phyloP scores from a whole-genome alignment of 2,797 vertebrate genomes.

The Sandelia bainsii region DNA sequence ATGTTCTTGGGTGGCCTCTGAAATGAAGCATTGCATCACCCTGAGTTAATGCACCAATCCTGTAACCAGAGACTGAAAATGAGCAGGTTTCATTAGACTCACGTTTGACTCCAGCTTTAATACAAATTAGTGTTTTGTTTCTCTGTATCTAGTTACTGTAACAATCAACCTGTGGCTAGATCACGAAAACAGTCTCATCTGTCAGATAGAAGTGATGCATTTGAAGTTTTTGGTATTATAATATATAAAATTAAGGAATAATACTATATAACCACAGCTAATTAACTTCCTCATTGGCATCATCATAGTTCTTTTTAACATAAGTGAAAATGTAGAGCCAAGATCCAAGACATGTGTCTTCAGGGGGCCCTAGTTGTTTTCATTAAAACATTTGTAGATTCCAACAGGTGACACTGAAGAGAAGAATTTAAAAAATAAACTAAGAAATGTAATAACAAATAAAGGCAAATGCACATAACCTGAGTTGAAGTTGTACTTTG shows the following conservation, averaged over 20 bases:
- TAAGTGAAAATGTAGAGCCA: too few relatives aligned
- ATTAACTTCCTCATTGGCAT: too few relatives aligned
- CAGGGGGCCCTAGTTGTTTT: too few relatives aligned
- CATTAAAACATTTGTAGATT: too few relatives aligned
- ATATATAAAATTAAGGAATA: not conserved
- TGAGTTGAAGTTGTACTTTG: conserved; percentile 36
- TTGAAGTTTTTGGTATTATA: not conserved
- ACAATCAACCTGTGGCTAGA: not conserved
- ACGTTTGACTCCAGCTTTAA: conserved; percentile 4
- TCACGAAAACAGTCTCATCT: not conserved
- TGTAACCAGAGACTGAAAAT: conserved; percentile 9
- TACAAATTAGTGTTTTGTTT: not conserved
- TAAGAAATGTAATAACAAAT: too few relatives aligned
- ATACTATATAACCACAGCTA: too few relatives aligned
- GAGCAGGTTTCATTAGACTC: conserved; percentile 18
- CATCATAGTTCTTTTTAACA: too few relatives aligned
- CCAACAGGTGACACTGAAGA: too few relatives aligned
- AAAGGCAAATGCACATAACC: not conserved
- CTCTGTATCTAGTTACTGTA: not conserved
- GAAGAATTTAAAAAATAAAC: too few relatives aligned
- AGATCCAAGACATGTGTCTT: too few relatives aligned
- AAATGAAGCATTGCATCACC: conserved; percentile 52
- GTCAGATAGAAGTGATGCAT: not conserved
- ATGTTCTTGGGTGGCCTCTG: conserved; percentile 66
- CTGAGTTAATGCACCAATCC: conserved; percentile 23